phyloP scores from a whole-genome alignment of 1,140 invertebrate genomes.

The Triops longicaudatus region DNA sequence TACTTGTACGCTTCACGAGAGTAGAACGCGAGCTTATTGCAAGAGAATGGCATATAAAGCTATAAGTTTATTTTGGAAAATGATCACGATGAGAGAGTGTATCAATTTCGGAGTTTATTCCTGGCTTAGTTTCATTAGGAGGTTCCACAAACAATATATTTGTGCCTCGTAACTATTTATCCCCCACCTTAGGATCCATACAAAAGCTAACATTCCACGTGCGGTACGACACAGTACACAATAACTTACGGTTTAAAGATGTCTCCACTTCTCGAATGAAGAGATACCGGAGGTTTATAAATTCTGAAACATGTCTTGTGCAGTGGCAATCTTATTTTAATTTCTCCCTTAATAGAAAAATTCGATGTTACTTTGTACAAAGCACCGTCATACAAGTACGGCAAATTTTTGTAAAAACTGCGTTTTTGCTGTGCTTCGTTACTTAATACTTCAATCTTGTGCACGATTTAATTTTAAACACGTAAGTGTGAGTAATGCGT shows the following conservation, averaged over 20 bases:
- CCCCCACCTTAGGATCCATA: no score
- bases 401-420: slow-evolving; percentile 10
- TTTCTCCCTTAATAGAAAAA: neutral
- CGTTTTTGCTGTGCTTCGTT: no score
- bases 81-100: no score
- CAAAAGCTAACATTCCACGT: neutral
- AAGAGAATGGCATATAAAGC: neutral
- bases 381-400: slow-evolving; percentile 14
- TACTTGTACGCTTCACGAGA: neutral
- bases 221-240: neutral
- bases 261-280: neutral
- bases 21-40: neutral
- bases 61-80: neutral
- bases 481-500: no score
- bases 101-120: no score
- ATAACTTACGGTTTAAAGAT: neutral
- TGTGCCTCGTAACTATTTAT: no score
- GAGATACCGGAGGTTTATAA: neutral
- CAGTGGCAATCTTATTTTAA: neutral
- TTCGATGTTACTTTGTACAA: slow-evolving; percentile 4
- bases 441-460: no score
- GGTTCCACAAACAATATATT: no score
- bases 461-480: no score
- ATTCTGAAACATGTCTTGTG: neutral
- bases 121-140: no score